phyloP scores from a whole-genome alignment of 2,113 vertebrate genomes.

The Leptobrachium ailaonicum region DNA sequence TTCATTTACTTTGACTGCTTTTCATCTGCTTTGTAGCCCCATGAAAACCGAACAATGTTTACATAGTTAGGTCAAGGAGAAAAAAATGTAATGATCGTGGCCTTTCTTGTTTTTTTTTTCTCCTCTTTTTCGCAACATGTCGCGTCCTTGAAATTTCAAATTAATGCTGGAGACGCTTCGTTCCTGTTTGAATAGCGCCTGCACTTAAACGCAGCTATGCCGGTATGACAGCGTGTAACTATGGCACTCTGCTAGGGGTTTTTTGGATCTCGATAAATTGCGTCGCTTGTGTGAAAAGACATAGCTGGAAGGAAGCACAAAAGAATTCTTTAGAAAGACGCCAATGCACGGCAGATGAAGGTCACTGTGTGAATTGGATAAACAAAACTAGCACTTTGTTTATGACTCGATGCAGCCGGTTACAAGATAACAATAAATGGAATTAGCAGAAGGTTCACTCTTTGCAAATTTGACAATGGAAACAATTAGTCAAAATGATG shows the following conservation, averaged over 20 bases:
- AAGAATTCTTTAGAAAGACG: conserved; percentile 53
- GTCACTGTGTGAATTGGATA: conserved; percentile 38
- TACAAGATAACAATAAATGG: conserved; percentile 34
- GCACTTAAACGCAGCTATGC: conserved; percentile 54
- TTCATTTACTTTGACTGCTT: conserved; percentile 50
- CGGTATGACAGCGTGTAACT: conserved; percentile 12
- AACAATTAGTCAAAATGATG: too few relatives aligned
- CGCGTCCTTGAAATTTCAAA: conserved; percentile 56
- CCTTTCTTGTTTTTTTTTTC: conserved; percentile 34
- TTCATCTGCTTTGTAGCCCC: conserved; percentile 51
- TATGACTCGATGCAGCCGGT: conserved; percentile 2
- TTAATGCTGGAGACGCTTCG: conserved; percentile 54
- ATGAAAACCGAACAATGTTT: conserved; percentile 49
- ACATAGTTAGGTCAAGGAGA: conserved; percentile 38
- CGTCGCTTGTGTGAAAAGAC: conserved; percentile 56
- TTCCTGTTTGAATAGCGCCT: conserved; percentile 55
- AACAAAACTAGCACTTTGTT: conserved; percentile 24
- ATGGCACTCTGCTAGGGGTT: conserved; percentile 28
- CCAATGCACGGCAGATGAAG: conserved; percentile 38
- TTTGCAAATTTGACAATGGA: background rate
- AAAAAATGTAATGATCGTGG: conserved; percentile 30
- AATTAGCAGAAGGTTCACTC: background rate
- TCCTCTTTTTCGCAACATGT: background rate
- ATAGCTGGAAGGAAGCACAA: conserved; percentile 47
- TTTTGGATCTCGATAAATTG: conserved; percentile 61